These are phyloP conservation scores for Alitta virens DNA, from an alignment of 2,888 invertebrate genomes.

Conservation along the genomic window DNA sequence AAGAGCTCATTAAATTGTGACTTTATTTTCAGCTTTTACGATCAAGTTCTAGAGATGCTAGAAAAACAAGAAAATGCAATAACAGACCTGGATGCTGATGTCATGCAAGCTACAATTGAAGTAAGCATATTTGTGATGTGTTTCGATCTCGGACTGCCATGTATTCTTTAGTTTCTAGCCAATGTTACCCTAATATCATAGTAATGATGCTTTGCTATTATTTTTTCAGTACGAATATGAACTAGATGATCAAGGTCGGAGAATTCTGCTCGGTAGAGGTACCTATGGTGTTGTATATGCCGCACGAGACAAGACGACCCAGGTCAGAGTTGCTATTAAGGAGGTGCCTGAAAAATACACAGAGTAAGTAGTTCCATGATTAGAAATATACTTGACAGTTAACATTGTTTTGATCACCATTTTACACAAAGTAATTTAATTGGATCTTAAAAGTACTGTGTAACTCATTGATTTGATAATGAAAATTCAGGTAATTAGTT, in stretches of 20 bases:
- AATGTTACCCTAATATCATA: no score
- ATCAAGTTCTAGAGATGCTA: slow-evolving; percentile 81
- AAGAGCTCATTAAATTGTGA: no score
- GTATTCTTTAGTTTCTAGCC: no score
- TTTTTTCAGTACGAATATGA: slow-evolving; percentile 84
- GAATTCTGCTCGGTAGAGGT: slow-evolving; percentile 86
- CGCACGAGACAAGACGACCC: slow-evolving; percentile 88
- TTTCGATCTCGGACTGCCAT: no score
- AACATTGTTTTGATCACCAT: no score
- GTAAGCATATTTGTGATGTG: slow-evolving; percentile 17
- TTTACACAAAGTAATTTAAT: no score
- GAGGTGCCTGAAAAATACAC: slow-evolving; percentile 95
- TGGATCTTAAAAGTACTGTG: no score
- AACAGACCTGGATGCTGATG: slow-evolving; percentile 29
- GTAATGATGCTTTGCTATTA: no score
- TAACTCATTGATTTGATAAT: no score
- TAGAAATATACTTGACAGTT: no score
- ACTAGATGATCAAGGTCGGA: slow-evolving; percentile 81
- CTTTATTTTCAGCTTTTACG: slow-evolving; percentile 65
- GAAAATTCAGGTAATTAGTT: no score
- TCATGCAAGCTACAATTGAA: slow-evolving; percentile 20
- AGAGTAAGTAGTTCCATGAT: slow-evolving; percentile 69
- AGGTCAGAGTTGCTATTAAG: slow-evolving; percentile 93
- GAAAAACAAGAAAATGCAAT: slow-evolving; percentile 73
- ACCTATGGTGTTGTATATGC: slow-evolving; percentile 95